Evolutionary conservation across 1,140 invertebrate species (phyloP).

Genomic region (Vanessa atalanta): DNA sequence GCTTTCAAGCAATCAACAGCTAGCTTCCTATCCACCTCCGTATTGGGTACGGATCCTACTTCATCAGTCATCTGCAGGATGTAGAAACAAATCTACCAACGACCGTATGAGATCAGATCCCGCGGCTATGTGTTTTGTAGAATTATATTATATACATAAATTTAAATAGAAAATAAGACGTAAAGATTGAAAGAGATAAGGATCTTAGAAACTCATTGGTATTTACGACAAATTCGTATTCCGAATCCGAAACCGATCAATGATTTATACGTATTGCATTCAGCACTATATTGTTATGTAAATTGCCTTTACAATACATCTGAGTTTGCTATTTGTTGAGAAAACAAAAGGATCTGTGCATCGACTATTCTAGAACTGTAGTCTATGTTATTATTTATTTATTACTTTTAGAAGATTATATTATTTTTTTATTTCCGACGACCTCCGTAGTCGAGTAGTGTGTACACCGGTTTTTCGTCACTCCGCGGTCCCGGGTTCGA

Average conservation of each 20-base stretch:
- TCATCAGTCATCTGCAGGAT: no score
- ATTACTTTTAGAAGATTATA: not conserved
- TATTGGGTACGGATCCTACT: no score
- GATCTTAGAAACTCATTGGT: not conserved
- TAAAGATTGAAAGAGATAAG: not conserved
- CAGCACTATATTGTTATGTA: slow-evolving; percentile 3
- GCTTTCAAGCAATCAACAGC: no score
- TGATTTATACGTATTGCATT: not conserved
- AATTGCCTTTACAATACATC: slow-evolving; percentile 2
- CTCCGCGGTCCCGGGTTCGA: no score
- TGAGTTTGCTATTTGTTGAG: not conserved
- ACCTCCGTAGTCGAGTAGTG: no score
- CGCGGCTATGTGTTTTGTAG: no score
- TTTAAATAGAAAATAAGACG: not conserved
- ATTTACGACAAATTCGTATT: not conserved
- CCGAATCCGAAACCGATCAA: not conserved
- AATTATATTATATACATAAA: not conserved
- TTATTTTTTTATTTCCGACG: no score
- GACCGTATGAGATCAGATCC: no score
- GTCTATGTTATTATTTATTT: not conserved
- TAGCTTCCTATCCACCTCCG: no score
- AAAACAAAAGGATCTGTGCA: slow-evolving; percentile 4
- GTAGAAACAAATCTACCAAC: no score
- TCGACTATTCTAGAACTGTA: not conserved
- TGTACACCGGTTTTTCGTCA: no score